Evolutionary conservation across 1,140 invertebrate genomes (phyloP), one percentile per base, ranked within the genome.

Genomic region (Brachionus calyciflorus): DNA sequence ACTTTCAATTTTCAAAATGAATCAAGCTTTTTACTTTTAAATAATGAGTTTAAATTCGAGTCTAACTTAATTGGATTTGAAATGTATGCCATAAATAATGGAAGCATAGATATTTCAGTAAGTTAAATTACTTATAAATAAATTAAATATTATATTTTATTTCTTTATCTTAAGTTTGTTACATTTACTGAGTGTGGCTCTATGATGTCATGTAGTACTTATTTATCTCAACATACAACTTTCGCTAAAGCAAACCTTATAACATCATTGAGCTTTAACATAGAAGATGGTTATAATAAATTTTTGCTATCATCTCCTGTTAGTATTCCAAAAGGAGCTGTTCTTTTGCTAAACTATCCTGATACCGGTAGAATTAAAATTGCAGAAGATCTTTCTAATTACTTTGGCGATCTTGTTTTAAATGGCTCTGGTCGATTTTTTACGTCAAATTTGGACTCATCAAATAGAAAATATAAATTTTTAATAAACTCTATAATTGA

Each of bases 11-110:
- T 5, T 37, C 3, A 37, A 5, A 37, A 3, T 5, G 33, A 60
- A 17, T 33, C 30, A 19, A 19, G 12, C 6, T 17, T 40, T 60
- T 60, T 60, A 33, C 1, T 19, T 9, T 19, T 60, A 9, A 60
- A 60, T n/a, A 60, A 60, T 60, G 55, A 60, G 9, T 60, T 60
- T 21, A 60, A 60, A 37, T 60, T 60, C 17, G 2, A 17, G 6
- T 17, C 55, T 7, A 60, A 37, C 37, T 33, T 60, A 19, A 2
- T 40, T 3, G 55, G 55, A 17, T 60, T 60, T 60, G 55, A 60
- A 60, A 37, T 60, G 19, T 41, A 37, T 37, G 28, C 55, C 10
- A 60, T 19, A 7, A 3, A 60, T 17, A 60, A 60, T 21, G 55
- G 55, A 17, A 60, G 28, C 12, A 37, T 60, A 19, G n/a, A 60